Percentiles rank a stretch among this genome's conserved stretches.
Evolutionary conservation across 2,797 vertebrate species (phyloP).

Genomic region (Crenichthys baileyi): DNA sequence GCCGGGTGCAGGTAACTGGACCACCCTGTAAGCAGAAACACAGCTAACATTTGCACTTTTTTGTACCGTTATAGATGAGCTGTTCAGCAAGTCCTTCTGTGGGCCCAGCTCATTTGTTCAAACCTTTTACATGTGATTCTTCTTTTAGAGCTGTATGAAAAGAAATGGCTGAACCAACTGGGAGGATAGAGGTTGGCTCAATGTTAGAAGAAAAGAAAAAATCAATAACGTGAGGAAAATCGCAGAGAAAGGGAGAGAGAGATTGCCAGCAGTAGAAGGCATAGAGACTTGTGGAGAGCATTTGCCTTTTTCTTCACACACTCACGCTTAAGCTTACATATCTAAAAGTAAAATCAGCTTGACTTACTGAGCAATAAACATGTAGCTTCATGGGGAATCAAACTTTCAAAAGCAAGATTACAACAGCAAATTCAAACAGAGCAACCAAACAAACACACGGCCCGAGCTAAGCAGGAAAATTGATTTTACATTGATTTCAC

Average conservation of each 20-base stretch:
- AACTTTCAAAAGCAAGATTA: conserved; percentile 23
- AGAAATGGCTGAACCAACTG: conserved; percentile 11
- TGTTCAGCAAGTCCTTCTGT: conserved; percentile 3
- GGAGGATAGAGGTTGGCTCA: conserved; percentile 14
- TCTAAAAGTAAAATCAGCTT: conserved; percentile 15
- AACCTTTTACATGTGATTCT: conserved; percentile 17
- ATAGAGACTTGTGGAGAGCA: conserved; percentile 3
- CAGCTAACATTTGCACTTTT: conserved; percentile 3
- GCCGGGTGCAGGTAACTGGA: background rate
- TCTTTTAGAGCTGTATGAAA: conserved; percentile 13
- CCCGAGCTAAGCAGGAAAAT: conserved; percentile 35
- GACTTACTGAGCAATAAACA: conserved; percentile 28
- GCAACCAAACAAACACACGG: conserved; percentile 13
- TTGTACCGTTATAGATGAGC: conserved; percentile 2
- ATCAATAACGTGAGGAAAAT: conserved; percentile 24
- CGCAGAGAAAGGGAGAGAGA: conserved; percentile 15
- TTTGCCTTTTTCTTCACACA: conserved; percentile 2
- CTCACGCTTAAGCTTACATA: conserved; percentile 3
- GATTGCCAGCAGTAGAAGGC: conserved; percentile 13
- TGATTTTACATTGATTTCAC: conserved; percentile 43
- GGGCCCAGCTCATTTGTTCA: background rate
- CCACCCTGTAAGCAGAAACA: conserved; percentile 9
- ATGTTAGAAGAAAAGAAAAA: conserved; percentile 27
- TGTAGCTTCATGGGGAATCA: conserved; percentile 22
- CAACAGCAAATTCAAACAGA: conserved; percentile 34